phyloP scores from a whole-genome alignment of 35 echinoderm and acorn worm species.

The Amphiura filiformis region DNA sequence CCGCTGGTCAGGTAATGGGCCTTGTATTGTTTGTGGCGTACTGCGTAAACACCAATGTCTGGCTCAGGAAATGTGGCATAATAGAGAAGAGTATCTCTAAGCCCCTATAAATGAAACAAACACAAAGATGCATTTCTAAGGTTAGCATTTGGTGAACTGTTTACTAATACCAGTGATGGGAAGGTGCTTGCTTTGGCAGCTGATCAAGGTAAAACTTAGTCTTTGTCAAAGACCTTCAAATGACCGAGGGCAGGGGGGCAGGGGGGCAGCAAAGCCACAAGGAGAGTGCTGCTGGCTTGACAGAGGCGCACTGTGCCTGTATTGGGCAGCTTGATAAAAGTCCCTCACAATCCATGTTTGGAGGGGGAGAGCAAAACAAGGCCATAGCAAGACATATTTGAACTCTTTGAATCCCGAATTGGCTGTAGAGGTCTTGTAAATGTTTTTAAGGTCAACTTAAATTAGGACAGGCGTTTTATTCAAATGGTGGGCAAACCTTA shows the following conservation, averaged over 20 bases:
- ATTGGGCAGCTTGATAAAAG: no score
- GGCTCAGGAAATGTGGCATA: slow-evolving; percentile 36
- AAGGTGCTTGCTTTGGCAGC: not conserved
- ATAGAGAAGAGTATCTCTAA: slow-evolving; percentile 59
- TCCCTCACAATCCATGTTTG: no score
- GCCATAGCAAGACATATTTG: no score
- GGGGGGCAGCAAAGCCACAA: not conserved
- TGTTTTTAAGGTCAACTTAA: no score
- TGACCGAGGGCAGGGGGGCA: not conserved
- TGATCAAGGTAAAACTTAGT: not conserved
- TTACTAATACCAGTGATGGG: not conserved
- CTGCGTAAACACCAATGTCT: slow-evolving; percentile 50
- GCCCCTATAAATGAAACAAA: slow-evolving; percentile 35
- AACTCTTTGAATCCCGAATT: no score
- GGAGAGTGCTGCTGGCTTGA: no score
- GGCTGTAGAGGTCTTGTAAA: no score
- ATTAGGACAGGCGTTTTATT: no score
- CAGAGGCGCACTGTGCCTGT: no score
- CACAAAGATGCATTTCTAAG: not conserved
- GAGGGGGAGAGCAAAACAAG: no score
- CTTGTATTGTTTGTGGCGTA: slow-evolving; percentile 83
- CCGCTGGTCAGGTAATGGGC: slow-evolving; percentile 74
- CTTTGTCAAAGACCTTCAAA: not conserved
- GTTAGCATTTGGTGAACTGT: no score
- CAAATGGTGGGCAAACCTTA: no score